Base-by-base conservation (phyloP, 2,797 vertebrate genomes). In the Potorous gilbertii region DNA sequence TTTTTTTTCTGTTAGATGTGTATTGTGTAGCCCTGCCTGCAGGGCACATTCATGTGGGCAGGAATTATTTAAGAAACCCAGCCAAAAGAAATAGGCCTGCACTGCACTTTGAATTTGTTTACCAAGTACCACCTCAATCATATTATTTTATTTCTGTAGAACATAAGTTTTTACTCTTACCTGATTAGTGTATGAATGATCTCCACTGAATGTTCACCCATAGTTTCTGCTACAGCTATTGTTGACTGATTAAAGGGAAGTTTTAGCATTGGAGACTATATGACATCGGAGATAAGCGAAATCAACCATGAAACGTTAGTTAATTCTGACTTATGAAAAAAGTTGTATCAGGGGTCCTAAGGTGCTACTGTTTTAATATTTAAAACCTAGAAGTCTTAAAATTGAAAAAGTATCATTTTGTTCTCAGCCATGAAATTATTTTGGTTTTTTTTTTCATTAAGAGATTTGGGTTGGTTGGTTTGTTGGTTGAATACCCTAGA, bases 1-100 rank as follows among this genome's bases (percentile, higher is more conserved):
- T 21, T 93, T 52, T 91, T 92, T 97, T 93, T 94, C 50, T 93
- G 0, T 94, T 66, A 91, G 94, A 54, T 27, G 24, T 90, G 29
- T 90, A 34, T 95, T 94, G 91, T 90, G 46, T 95, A 54, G 90
- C 54, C 56, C 28, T 81, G 28, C 21, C 46, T 4, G 2, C 1
- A 18, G 40, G 21, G 94, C 14, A 12, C 40, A 92, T 91, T 91
- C 89, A 24, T 40, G 1, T 91, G 34, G 89, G 55, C 93, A n/a
- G 27, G 2, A 54, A 11, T 92, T 90, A 87, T 90, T 81, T 81
- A n/a, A 81, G 50, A 93, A 95, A 93, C 56, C 29, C 46, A 95
- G 1, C 28, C 52, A 54, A 55, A 55, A 54, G 89, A 94, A 52
- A 66, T 46, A 52, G 34, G 74, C 87, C 90, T 94, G 4, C 52